Evolutionary conservation across 1,140 invertebrate genomes (phyloP).

Genomic region (Aphelinus atriplicis): DNA sequence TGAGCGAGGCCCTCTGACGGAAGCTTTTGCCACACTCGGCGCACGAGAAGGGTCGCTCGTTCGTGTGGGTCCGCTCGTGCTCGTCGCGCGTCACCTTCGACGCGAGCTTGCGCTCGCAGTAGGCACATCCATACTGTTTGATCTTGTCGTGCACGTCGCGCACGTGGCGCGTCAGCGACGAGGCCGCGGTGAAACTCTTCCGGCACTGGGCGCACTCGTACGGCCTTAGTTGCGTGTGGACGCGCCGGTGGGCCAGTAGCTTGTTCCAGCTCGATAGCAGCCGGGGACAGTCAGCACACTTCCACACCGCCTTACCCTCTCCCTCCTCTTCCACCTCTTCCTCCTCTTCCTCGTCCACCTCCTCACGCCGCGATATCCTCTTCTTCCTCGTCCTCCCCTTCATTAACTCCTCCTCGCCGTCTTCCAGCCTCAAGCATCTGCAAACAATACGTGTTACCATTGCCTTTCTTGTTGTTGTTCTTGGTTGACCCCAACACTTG

Average conservation of each 20-base stretch:
- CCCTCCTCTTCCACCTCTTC: too few species aligned
- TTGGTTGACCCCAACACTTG: too few species aligned
- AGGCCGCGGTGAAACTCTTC: conserved; percentile 40
- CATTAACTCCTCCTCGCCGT: neutral
- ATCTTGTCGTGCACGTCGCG: conserved; percentile 49
- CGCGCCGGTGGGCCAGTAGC: conserved; percentile 59
- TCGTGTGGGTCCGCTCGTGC: conserved; percentile 65
- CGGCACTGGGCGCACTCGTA: conserved; percentile 36
- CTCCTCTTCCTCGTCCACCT: conserved; percentile 8
- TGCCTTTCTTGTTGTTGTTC: conserved; percentile 15
- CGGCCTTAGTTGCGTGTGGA: conserved; percentile 38
- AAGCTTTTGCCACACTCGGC: conserved; percentile 75
- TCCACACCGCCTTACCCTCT: conserved; percentile 54
- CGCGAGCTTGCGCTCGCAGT: conserved; percentile 51
- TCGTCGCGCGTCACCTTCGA: conserved; percentile 42
- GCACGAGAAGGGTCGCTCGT: conserved; percentile 79
- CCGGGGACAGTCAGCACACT: conserved; percentile 60
- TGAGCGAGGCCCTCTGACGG: conserved; percentile 68
- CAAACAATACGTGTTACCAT: conserved; percentile 37
- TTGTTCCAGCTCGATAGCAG: conserved; percentile 55
- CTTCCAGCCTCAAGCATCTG: conserved; percentile 26
- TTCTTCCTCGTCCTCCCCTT: neutral
- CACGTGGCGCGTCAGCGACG: conserved; percentile 52
- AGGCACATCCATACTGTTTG: conserved; percentile 52
- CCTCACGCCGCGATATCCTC: neutral